Evolutionary conservation across 2,113 vertebrate species (phyloP).

Genomic region (Sula dactylatra): DNA sequence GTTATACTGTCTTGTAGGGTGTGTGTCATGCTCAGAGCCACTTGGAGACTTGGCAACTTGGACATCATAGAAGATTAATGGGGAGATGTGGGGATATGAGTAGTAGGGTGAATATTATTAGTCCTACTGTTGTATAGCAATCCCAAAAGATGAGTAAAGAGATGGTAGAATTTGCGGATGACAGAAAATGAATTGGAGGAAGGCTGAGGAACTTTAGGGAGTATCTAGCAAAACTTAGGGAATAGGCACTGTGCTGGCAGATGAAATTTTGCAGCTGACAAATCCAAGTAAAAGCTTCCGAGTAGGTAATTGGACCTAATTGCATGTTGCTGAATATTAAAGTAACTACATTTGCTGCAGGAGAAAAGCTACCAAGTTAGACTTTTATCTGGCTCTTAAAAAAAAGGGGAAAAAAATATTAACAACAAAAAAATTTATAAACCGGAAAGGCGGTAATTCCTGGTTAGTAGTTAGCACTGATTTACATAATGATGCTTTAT

Average conservation of each 20-base stretch:
- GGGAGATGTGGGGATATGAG: neutral
- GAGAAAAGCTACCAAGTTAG: neutral
- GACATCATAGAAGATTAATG: neutral
- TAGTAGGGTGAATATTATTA: neutral
- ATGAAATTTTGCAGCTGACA: neutral
- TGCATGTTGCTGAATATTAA: neutral
- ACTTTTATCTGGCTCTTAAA: neutral
- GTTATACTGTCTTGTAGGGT: neutral
- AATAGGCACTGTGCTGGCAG: neutral
- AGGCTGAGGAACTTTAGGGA: neutral
- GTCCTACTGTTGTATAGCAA: neutral
- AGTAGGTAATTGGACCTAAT: conserved; percentile 17
- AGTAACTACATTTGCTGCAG: neutral
- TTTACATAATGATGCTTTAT: neutral
- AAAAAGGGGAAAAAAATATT: neutral
- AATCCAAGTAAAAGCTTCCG: neutral
- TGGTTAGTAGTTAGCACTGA: neutral
- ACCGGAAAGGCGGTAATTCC: neutral
- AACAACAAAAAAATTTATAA: neutral
- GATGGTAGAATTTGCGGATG: neutral
- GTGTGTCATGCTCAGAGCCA: neutral
- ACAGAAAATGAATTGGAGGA: neutral
- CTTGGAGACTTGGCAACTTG: neutral
- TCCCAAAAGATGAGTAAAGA: neutral
- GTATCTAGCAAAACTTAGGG: neutral